Evolutionary conservation across 1,140 invertebrate genomes (phyloP).

Genomic region (Nebria ingens): DNA sequence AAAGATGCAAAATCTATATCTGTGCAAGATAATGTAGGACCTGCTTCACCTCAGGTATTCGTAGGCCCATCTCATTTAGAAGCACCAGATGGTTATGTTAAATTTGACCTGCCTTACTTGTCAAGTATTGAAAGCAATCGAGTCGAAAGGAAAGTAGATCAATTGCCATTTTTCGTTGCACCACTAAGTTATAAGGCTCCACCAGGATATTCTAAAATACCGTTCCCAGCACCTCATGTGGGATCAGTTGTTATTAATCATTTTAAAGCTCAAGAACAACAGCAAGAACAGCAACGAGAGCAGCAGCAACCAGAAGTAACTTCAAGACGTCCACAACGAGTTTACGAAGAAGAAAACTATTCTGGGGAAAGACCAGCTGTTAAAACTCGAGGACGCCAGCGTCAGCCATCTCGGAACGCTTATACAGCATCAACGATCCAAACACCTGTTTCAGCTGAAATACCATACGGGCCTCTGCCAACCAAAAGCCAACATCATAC

Average conservation of each 20-base stretch:
- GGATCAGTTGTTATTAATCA: constrained; percentile 63
- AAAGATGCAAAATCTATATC: constrained; percentile 61
- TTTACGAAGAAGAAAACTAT: too few species aligned
- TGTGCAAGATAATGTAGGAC: constrained; percentile 57
- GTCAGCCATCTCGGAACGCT: neutral
- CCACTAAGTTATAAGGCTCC: constrained; percentile 72
- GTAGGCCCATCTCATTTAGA: constrained; percentile 64
- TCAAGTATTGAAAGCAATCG: constrained; percentile 59
- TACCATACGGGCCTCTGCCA: neutral
- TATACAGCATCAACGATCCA: neutral
- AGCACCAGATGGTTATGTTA: constrained; percentile 57
- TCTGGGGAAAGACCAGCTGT: neutral
- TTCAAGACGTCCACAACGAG: neutral
- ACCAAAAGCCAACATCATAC: neutral
- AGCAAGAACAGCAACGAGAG: constrained; percentile 12
- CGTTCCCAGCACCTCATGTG: constrained; percentile 72
- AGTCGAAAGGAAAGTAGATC: constrained; percentile 58
- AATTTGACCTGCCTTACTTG: constrained; percentile 72
- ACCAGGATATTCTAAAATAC: constrained; percentile 68
- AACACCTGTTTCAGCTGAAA: neutral
- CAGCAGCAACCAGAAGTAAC: constrained; percentile 11
- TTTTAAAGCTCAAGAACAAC: neutral
- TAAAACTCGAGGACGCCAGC: neutral
- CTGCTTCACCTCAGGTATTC: constrained; percentile 60
- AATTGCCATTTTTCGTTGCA: constrained; percentile 72